Base-by-base conservation (phyloP, 2,888 invertebrate species). In the Euphydryas editha region DNA sequence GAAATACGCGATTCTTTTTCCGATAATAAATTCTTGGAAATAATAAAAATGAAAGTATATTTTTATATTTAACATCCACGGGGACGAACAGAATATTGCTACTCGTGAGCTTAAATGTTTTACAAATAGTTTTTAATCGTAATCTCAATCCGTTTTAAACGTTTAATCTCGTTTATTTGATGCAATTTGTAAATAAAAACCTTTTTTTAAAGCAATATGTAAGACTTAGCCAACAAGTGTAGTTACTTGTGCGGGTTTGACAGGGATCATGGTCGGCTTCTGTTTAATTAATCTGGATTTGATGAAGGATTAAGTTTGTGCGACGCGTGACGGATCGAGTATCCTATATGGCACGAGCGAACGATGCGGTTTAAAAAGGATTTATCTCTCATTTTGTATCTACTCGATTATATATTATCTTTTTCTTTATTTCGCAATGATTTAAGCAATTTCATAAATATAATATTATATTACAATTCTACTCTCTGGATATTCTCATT, bases 201-300 rank as follows among this genome's bases (percentile, higher is more conserved):
- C n/a, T 36, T 4, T 39, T 6, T 10, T 39, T 47, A 20, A 20
- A 10, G 13, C 3, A 21, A 20, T 47, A 47, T 20, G 5, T 21
- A 47, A 47, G 21, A 18, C 3, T 21, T 47, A 20, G 47, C 18
- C 47, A 46, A 46, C 46, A 47, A 47, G 47, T 18, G 47, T 47
- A 18, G 18, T 2, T 47, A 47, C 47, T 47, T 47, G 47, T 13
- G 13, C 47, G 47, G 47, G 47, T 21, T 20, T 78, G 70, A 70
- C 67, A 59, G 49, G 59, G 51, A 59, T 49, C 85, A 85, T 81
- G 75, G 76, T 77, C 68, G 72, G 71, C 68, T 73, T 71, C 69
- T 72, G 77, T 77, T 76, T 76, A 77, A 92, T 92, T 92, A 90
- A 90, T 92, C 90, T 89, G 90, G 90, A 89, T 91, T 89, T 92